These are phyloP conservation scores for Cerastoderma edule DNA, from an alignment of 2,888 invertebrate genomes.

Conservation along the genomic window DNA sequence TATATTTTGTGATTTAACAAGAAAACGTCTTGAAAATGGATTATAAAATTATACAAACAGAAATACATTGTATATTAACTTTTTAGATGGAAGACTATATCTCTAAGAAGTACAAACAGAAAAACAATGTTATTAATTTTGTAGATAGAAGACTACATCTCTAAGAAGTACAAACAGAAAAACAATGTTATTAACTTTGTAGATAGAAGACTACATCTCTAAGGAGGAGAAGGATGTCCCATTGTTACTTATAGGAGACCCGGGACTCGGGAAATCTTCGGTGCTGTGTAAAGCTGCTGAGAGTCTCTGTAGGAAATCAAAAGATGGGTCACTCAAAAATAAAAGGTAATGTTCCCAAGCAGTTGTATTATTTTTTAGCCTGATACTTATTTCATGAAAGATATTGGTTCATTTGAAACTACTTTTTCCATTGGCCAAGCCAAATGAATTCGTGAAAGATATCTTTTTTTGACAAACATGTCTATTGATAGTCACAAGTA, in stretches of 20 bases:
- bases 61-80: background rate
- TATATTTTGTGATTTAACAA: too few species aligned
- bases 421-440: too few species aligned
- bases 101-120: background rate
- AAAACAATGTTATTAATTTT: background rate
- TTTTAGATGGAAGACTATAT: background rate
- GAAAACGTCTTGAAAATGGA: too few species aligned
- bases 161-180: too few species aligned
- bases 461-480: too few species aligned
- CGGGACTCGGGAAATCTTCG: slow-evolving; percentile 82
- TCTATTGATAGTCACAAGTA: too few species aligned
- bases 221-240: slow-evolving; percentile 79
- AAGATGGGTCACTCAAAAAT: slow-evolving; percentile 65
- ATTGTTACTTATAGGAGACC: slow-evolving; percentile 77
- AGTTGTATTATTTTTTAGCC: too few species aligned
- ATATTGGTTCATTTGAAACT: too few species aligned
- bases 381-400: too few species aligned
- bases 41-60: too few species aligned
- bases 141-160: background rate
- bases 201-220: slow-evolving; percentile 78
- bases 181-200: slow-evolving; percentile 16
- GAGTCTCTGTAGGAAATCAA: slow-evolving; percentile 63
- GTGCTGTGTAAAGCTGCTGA: slow-evolving; percentile 79
- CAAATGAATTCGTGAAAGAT: too few species aligned
- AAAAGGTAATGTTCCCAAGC: slow-evolving; percentile 24